Evolutionary conservation across 2,797 vertebrate genomes (phyloP).

Genomic region (Nyctibius grandis): DNA sequence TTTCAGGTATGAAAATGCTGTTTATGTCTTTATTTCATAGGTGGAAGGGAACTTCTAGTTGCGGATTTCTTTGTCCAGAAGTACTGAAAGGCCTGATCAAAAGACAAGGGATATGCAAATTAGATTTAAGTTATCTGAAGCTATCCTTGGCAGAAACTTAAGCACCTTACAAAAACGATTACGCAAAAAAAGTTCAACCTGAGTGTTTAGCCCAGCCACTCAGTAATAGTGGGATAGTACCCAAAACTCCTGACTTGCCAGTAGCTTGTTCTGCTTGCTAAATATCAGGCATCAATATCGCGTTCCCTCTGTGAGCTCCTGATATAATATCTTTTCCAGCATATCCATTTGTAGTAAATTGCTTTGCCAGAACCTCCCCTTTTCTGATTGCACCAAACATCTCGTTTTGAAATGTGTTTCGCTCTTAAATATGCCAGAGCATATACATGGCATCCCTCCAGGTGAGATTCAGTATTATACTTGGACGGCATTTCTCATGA

Average conservation of each 20-base stretch:
- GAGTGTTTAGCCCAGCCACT: neutral
- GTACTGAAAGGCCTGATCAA: neutral
- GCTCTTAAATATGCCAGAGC: neutral
- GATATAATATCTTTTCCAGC: neutral
- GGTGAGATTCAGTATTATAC: neutral
- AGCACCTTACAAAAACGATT: neutral
- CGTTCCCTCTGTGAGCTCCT: neutral
- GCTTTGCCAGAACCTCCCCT: neutral
- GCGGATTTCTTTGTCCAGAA: neutral
- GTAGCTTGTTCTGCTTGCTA: neutral
- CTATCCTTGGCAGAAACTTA: neutral
- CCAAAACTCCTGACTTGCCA: neutral
- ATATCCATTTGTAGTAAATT: constrained; percentile 11
- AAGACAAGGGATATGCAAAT: neutral
- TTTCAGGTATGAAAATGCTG: neutral
- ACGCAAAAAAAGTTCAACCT: neutral
- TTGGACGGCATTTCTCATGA: neutral
- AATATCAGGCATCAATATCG: neutral
- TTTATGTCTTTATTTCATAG: neutral
- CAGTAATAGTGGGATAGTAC: neutral
- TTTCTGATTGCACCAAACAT: neutral
- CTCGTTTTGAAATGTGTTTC: neutral
- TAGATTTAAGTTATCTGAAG: neutral
- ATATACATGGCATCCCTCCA: constrained; percentile 17
- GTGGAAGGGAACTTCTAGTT: neutral